phyloP scores from a whole-genome alignment of 1,140 invertebrate genomes.

The Diorhabda elongata region DNA sequence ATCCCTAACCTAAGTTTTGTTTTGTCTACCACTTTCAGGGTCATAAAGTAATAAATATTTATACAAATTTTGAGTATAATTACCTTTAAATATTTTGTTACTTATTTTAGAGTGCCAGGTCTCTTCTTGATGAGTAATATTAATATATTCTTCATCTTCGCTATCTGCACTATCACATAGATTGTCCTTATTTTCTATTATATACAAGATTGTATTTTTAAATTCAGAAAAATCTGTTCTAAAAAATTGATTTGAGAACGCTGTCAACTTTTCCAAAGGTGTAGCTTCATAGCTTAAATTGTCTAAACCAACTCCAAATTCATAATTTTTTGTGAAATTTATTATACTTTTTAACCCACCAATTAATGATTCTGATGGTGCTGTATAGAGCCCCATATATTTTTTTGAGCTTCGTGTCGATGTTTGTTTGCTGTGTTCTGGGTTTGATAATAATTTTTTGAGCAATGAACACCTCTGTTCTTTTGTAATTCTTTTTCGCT shows the following conservation, averaged over 20 bases:
- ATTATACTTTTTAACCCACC: conserved; percentile 39
- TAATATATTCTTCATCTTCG: conserved; percentile 26
- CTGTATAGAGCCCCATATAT: not conserved
- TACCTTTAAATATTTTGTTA: no score
- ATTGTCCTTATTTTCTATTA: conserved; percentile 38
- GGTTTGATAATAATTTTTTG: conserved; percentile 35
- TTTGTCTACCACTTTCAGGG: no score
- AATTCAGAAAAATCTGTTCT: conserved; percentile 41
- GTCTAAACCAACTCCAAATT: conserved; percentile 39
- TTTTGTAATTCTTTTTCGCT: conserved; percentile 39
- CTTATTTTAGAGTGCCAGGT: no score
- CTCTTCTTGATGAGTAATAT: conserved; percentile 14
- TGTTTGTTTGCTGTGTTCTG: conserved; percentile 30
- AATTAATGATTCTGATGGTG: conserved; percentile 4
- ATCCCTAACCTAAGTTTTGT: no score
- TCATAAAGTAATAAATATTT: no score
- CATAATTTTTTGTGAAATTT: conserved; percentile 41
- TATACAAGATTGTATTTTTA: conserved; percentile 36
- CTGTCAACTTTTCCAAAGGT: conserved; percentile 37
- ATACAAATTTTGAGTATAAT: no score
- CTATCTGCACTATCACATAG: conserved; percentile 33
- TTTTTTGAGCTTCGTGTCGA: conserved; percentile 4
- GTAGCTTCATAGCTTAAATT: conserved; percentile 33
- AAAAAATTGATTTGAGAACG: conserved; percentile 43
- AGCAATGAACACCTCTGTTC: conserved; percentile 40